A percentile compares a stretch with the other conserved stretches of the same genome.
Evolutionary conservation across 1,140 invertebrate species (phyloP).

Genomic region (Lithobius niger): DNA sequence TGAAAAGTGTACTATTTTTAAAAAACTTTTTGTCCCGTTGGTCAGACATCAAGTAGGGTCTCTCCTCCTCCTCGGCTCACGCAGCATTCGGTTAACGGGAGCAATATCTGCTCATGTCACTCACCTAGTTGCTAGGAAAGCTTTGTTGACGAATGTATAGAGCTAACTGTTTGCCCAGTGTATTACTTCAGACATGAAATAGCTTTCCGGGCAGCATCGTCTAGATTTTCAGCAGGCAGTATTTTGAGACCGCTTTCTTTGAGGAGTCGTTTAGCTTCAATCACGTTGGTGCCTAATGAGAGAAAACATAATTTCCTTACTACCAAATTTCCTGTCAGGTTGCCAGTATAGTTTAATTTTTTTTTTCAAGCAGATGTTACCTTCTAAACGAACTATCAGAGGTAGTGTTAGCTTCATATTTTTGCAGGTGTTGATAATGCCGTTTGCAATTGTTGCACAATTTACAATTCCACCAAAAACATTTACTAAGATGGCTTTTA

Average conservation of each 20-base stretch:
- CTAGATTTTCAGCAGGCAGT: conserved; percentile 57
- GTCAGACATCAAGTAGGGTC: too few species aligned
- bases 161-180: too few species aligned
- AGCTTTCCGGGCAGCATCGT: conserved; percentile 81
- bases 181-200: too few species aligned
- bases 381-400: conserved; percentile 85
- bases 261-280: conserved; percentile 51
- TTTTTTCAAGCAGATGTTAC: conserved; percentile 35
- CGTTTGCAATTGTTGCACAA: conserved; percentile 90
- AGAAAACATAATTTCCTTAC: too few species aligned
- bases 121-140: too few species aligned
- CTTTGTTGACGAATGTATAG: too few species aligned
- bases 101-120: too few species aligned
- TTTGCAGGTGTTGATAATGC: conserved; percentile 77
- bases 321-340: too few species aligned
- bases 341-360: background rate
- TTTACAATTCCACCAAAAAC: conserved; percentile 99
- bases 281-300: conserved; percentile 61
- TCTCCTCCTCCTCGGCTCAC: too few species aligned
- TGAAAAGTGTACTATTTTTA: too few species aligned
- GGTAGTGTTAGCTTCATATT: conserved; percentile 69
- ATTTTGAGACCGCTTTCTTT: conserved; percentile 69
- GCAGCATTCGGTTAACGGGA: too few species aligned
- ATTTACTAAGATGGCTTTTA: conserved; percentile 93
- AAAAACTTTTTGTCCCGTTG: too few species aligned